Base-by-base conservation (phyloP, 2,888 invertebrate genomes). In the Amblyjoppa proteus region DNA sequence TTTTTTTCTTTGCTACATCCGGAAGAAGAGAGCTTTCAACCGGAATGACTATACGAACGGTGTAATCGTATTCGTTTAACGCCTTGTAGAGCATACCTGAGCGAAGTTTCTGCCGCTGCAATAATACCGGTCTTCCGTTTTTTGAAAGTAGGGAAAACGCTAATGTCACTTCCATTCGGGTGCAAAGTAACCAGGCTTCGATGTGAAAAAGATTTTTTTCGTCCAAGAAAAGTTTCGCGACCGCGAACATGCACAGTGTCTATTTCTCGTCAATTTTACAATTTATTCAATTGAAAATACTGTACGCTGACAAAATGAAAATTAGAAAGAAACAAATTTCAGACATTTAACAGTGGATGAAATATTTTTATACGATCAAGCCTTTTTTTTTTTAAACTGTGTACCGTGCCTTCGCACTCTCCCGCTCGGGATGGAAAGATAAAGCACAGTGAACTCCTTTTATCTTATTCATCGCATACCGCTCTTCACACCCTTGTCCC, bases 401-500 rank as follows among this genome's bases (percentile, higher is more conserved):
- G 3, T 3, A 4, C 28, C 58, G 58, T 4, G 11, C 5, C 13
- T 5, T 58, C 25, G 58, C 13, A 28, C 25, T 58, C 58, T 25
- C 4, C 28, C 58, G 58, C 64, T 64, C 31, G 2, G 34, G 34
- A 34, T n/a, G n/a, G 13, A 58, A 58, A 34, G 16, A 34, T 16
- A 3, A 64, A n/a, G 34, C 31, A 13, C 7, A 34, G 64, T 6
- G 7, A 61, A 31, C n/a, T 64, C 13, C 64, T 34, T 34, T 9
- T 34, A 34, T 31, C 64, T 28, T 64, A 64, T 64, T 34, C 31
- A 64, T 64, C 31, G 16, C 31, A 61, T 7, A 64, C 64, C 34
- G 64, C n/a, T 64, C 16, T 34, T 64, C 64, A 13, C 64, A 31
- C 41, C 20, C 11, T 68, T 7, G 41, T 41, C 28, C 41, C 20